Conservation (phyloP, 2,888 invertebrate species). For the Omphaloscelis lunosa region DNA sequence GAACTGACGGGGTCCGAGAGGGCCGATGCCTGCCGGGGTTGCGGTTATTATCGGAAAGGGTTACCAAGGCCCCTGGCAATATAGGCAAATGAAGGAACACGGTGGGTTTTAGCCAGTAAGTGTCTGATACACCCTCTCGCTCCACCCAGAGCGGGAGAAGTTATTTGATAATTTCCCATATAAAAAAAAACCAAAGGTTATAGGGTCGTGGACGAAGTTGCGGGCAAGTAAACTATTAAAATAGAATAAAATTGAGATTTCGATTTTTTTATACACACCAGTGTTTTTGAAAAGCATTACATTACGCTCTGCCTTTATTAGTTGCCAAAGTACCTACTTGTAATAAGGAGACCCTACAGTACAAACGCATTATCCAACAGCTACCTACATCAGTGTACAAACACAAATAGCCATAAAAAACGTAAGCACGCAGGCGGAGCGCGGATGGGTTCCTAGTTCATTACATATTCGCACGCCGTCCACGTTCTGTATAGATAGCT, state of each 20-base stretch:
- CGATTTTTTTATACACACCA: background rate
- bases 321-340: background rate
- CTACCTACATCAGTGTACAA: conserved; percentile 41
- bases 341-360: background rate
- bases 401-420: conserved; percentile 55
- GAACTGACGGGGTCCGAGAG: too few relatives aligned
- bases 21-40: too few relatives aligned
- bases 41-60: too few relatives aligned
- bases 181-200: too few relatives aligned
- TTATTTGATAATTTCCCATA: too few relatives aligned
- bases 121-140: too few relatives aligned
- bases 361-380: conserved; percentile 4
- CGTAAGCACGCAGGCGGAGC: conserved; percentile 51
- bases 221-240: background rate
- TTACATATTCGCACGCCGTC: conserved; percentile 85
- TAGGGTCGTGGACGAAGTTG: too few relatives aligned
- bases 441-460: conserved; percentile 71
- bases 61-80: too few relatives aligned
- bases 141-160: too few relatives aligned
- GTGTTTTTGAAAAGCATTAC: background rate
- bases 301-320: background rate
- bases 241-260: background rate
- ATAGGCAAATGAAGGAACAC: too few relatives aligned
- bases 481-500: conserved; percentile 88
- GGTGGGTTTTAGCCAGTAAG: too few relatives aligned